Percentiles rank a stretch among this genome's conserved stretches.
phyloP scores from a whole-genome alignment of 2,113 vertebrate species.

The Microcebus murinus region DNA sequence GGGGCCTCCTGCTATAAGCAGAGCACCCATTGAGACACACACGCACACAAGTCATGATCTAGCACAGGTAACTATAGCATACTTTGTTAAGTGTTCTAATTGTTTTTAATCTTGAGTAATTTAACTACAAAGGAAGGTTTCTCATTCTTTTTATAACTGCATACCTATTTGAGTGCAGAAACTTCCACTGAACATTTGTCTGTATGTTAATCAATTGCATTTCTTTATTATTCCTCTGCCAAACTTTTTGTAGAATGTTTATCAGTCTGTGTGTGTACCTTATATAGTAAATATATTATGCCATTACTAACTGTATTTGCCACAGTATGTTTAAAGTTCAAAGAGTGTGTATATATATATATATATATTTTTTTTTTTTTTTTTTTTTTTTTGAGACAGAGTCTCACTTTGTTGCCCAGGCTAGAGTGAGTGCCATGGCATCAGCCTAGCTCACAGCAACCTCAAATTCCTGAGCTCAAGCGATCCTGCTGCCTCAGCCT shows the following conservation, averaged over 20 bases:
- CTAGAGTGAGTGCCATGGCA: no score
- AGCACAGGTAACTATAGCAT: not conserved
- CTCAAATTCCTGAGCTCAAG: no score
- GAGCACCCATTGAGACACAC: not conserved
- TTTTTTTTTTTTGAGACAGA: no score
- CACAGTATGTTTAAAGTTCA: not conserved
- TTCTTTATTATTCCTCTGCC: not conserved
- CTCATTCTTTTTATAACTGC: not conserved
- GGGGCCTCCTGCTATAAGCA: not conserved
- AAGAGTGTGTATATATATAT: not conserved
- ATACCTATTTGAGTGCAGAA: not conserved
- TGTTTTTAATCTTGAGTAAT: not conserved
- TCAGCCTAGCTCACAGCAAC: no score
- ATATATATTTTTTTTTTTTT: no score
- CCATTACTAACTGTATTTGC: not conserved
- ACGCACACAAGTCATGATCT: not conserved
- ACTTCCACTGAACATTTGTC: not conserved
- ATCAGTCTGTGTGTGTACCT: not conserved
- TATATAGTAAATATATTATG: not conserved
- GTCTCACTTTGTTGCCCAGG: no score
- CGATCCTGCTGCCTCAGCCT: no score
- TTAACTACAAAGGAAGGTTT: not conserved
- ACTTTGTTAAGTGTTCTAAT: not conserved
- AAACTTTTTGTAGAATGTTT: not conserved
- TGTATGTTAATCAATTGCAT: not conserved